Evolutionary conservation across 2,113 vertebrate species (phyloP).

Genomic region (Pristiophorus japonicus): DNA sequence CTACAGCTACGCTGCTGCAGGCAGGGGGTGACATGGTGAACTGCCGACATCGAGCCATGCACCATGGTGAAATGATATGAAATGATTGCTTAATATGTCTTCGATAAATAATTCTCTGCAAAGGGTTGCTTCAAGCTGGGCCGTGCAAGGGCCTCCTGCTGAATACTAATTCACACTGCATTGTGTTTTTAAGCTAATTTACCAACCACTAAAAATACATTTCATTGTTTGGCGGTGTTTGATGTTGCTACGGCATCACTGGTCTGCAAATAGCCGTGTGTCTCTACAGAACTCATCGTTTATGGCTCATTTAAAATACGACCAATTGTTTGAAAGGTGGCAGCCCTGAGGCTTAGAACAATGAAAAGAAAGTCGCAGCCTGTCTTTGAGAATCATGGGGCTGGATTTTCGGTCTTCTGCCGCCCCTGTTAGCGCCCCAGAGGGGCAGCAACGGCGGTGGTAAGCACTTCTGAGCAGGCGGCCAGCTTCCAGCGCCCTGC

Average conservation of each 20-base stretch:
- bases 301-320: neutral
- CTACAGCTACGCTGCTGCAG: neutral
- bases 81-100: slow-evolving; percentile 18
- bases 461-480: too few relatives aligned
- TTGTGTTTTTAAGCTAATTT: neutral
- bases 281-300: too few relatives aligned
- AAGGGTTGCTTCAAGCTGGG: slow-evolving; percentile 15
- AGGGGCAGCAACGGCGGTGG: too few relatives aligned
- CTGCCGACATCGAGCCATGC: neutral
- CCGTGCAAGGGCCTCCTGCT: neutral
- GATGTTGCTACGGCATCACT: neutral
- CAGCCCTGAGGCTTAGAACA: neutral
- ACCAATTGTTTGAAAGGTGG: neutral
- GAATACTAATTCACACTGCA: neutral
- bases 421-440: too few relatives aligned
- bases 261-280: neutral
- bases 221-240: neutral
- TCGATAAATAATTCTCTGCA: slow-evolving; percentile 16
- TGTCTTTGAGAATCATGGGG: neutral
- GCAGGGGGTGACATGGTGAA: neutral
- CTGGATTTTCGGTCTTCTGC: too few relatives aligned
- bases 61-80: neutral
- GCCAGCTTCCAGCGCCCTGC: too few relatives aligned
- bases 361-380: neutral
- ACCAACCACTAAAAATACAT: slow-evolving; percentile 4